These are phyloP conservation scores for Entomobrya proxima DNA, from an alignment of 2,888 invertebrate genomes.

Conservation along the genomic window DNA sequence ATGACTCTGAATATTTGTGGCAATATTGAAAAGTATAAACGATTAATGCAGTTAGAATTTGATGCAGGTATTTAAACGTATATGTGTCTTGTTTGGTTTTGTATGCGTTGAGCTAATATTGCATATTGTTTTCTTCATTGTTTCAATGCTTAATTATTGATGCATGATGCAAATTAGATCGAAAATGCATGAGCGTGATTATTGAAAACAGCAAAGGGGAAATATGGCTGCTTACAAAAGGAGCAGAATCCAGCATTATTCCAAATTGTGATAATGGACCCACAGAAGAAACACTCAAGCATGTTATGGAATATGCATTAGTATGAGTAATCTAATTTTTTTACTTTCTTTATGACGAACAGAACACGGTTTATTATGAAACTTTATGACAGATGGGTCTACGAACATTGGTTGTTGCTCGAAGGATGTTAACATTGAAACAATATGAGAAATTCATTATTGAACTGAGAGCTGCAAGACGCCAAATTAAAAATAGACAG, in stretches of 20 bases:
- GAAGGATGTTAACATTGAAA: constrained; percentile 82
- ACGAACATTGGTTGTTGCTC: constrained; percentile 89
- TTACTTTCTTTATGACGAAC: constrained; percentile 63
- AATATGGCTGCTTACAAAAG: constrained; percentile 87
- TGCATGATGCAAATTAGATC: no score
- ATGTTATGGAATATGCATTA: constrained; percentile 80
- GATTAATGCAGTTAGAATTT: constrained; percentile 90
- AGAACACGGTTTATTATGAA: not conserved
- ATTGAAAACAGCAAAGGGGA: constrained; percentile 83
- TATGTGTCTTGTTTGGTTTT: not conserved
- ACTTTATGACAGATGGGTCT: constrained; percentile 81
- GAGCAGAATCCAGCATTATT: constrained; percentile 87
- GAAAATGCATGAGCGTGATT: constrained; percentile 89
- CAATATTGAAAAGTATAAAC: constrained; percentile 80
- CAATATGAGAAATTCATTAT: constrained; percentile 82
- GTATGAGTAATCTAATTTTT: no score
- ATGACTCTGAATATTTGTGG: constrained; percentile 78
- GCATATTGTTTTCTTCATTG: not conserved
- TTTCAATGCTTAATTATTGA: no score
- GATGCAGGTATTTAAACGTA: constrained; percentile 82
- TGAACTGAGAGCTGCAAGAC: constrained; percentile 78
- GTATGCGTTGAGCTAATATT: no score
- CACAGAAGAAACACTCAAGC: constrained; percentile 77
- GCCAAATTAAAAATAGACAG: constrained; percentile 78
- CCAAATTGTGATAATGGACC: constrained; percentile 80